Evolutionary conservation across 2,888 invertebrate species (phyloP).

Genomic region (Epinotia brunnichana): DNA sequence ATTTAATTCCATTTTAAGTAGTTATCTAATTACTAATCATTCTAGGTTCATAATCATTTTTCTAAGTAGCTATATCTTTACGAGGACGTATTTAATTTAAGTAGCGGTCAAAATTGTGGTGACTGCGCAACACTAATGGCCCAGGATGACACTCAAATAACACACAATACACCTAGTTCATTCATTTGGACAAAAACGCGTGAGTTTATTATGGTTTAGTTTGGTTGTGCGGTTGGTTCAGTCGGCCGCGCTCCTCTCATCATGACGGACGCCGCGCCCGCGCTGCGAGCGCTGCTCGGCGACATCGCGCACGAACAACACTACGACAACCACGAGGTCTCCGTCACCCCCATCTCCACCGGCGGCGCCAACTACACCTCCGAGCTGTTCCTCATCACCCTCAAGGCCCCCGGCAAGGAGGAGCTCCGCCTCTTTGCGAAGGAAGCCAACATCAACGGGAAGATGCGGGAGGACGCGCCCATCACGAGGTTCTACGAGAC

Average conservation of each 20-base stretch:
- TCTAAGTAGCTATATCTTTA: neutral
- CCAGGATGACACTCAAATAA: too few species aligned
- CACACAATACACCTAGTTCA: too few species aligned
- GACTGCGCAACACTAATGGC: too few species aligned
- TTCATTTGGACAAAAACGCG: too few species aligned
- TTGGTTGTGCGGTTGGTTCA: constrained; percentile 6
- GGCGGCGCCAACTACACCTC: constrained; percentile 66
- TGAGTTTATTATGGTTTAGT: too few species aligned
- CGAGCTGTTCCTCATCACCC: constrained; percentile 52
- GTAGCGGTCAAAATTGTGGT: too few species aligned
- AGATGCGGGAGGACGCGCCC: constrained; percentile 51
- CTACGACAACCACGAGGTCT: constrained; percentile 51
- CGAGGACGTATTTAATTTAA: too few species aligned
- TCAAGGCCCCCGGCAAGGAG: constrained; percentile 51
- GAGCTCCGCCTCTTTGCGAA: constrained; percentile 61
- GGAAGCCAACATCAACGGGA: constrained; percentile 59
- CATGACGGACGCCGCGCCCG: constrained; percentile 56
- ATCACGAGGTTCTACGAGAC: constrained; percentile 54
- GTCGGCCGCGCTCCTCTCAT: constrained; percentile 18
- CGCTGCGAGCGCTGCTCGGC: constrained; percentile 51
- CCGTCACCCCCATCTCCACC: constrained; percentile 53
- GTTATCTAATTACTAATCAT: too few species aligned
- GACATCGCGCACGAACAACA: constrained; percentile 54
- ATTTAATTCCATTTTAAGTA: too few species aligned
- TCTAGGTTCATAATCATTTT: too few species aligned